Percentiles rank a stretch among this genome's conserved stretches.
Evolutionary conservation across 92 coral and sea anemone species (phyloP).

Genomic region (Epizoanthus rinbou): DNA sequence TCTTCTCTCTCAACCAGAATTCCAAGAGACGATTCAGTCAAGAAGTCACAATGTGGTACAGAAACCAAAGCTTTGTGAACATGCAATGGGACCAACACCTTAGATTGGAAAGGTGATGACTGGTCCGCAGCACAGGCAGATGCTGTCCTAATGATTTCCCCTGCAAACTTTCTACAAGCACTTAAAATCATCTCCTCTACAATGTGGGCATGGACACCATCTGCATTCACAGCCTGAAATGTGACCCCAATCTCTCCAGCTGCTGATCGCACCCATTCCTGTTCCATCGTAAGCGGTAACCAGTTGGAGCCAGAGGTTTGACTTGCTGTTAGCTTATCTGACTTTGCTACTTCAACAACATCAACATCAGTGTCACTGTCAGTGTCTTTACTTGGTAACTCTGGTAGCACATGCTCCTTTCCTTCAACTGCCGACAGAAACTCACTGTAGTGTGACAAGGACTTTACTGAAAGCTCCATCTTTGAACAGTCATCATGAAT

Average conservation of each 20-base stretch:
- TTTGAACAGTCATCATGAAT: slow-evolving; percentile 45
- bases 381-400: slow-evolving; percentile 33
- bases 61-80: slow-evolving; percentile 70
- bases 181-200: slow-evolving; percentile 68
- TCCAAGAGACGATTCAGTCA: slow-evolving; percentile 66
- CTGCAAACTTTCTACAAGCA: slow-evolving; percentile 66
- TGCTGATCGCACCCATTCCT: slow-evolving; percentile 79
- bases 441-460: slow-evolving; percentile 55
- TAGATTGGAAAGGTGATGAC: slow-evolving; percentile 58
- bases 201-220: slow-evolving; percentile 73
- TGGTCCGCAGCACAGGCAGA: slow-evolving; percentile 66
- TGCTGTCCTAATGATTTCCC: slow-evolving; percentile 79
- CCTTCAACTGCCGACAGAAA: slow-evolving; percentile 54
- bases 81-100: slow-evolving; percentile 75
- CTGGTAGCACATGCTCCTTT: slow-evolving; percentile 49
- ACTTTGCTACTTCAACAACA: slow-evolving; percentile 54
- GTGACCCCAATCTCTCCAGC: slow-evolving; percentile 78
- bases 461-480: slow-evolving; percentile 31
- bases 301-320: slow-evolving; percentile 43
- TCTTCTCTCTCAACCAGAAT: slow-evolving; percentile 31
- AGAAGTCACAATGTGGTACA: slow-evolving; percentile 81
- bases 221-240: slow-evolving; percentile 55
- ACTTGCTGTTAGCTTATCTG: slow-evolving; percentile 3
- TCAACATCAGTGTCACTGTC: slow-evolving; percentile 70
- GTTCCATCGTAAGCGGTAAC: slow-evolving; percentile 66